Evolutionary conservation across 2,888 invertebrate species (phyloP).

Genomic region (Leucoptera coffeella): DNA sequence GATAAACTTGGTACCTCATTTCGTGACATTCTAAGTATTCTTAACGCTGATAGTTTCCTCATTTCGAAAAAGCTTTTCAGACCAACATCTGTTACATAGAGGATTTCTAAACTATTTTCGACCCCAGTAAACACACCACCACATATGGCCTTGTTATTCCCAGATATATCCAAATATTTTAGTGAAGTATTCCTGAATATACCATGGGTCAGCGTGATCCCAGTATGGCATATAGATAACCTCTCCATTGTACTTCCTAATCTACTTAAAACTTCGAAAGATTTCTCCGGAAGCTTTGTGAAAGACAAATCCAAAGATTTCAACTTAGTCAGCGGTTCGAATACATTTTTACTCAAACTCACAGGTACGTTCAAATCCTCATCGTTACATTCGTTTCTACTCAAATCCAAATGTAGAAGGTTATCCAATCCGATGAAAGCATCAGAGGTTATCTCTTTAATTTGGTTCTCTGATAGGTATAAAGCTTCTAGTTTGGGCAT

Average conservation of each 20-base stretch:
- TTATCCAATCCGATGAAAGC: constrained; percentile 26
- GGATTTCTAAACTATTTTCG: constrained; percentile 24
- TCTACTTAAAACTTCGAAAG: constrained; percentile 16
- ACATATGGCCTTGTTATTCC: constrained; percentile 32
- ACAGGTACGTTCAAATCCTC: no score
- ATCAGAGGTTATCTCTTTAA: constrained; percentile 23
- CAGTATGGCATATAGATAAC: constrained; percentile 37
- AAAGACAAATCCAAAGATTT: constrained; percentile 26
- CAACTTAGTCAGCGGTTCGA: no score
- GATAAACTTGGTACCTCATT: constrained; percentile 42
- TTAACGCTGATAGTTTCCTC: constrained; percentile 22
- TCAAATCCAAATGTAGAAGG: constrained; percentile 47
- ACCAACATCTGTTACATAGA: no score
- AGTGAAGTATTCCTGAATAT: constrained; percentile 34
- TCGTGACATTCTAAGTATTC: constrained; percentile 31
- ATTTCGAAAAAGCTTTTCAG: constrained; percentile 26
- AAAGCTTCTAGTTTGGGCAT: constrained; percentile 36
- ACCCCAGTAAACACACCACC: constrained; percentile 19
- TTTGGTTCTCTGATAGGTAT: constrained; percentile 47
- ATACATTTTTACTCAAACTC: no score
- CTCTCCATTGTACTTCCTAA: constrained; percentile 14
- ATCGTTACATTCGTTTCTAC: no score
- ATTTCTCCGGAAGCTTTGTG: constrained; percentile 18
- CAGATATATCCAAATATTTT: constrained; percentile 47
- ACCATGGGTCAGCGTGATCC: constrained; percentile 19